Conservation (phyloP, 1,140 invertebrate species). For the Zaprionus tsacasi region DNA sequence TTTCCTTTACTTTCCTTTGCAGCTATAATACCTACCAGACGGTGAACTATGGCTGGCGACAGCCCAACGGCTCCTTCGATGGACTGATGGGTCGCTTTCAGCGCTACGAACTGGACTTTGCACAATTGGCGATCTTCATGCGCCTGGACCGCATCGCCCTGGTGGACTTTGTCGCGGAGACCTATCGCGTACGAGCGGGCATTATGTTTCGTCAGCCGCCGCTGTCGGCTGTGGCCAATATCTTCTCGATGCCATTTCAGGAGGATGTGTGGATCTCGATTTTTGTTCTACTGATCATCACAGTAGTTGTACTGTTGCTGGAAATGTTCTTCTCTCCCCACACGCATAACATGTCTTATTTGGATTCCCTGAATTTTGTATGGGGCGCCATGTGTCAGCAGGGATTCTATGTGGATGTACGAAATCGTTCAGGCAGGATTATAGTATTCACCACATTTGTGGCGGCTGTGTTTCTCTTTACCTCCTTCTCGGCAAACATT, state of each 20-base stretch:
- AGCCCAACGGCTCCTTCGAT: constrained; percentile 85
- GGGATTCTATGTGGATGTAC: constrained; percentile 85
- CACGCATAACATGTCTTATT: constrained; percentile 75
- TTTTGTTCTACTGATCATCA: constrained; percentile 71
- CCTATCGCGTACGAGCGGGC: constrained; percentile 84
- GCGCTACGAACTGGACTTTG: constrained; percentile 85
- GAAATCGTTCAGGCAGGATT: constrained; percentile 84
- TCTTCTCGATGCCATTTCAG: constrained; percentile 88
- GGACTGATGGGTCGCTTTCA: constrained; percentile 86
- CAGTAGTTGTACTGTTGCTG: constrained; percentile 62
- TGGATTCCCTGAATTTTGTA: constrained; percentile 85
- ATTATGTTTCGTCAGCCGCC: constrained; percentile 88
- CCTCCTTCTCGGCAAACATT: constrained; percentile 87
- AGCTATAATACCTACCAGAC: constrained; percentile 85
- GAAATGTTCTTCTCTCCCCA: constrained; percentile 64
- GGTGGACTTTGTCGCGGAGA: constrained; percentile 85
- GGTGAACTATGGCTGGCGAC: constrained; percentile 85
- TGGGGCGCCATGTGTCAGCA: constrained; percentile 88
- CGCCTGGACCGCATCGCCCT: constrained; percentile 85
- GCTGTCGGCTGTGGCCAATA: constrained; percentile 87
- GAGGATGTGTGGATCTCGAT: constrained; percentile 87
- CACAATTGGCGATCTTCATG: constrained; percentile 85
- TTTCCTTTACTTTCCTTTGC: not conserved
- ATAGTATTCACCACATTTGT: constrained; percentile 86
- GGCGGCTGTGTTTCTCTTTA: constrained; percentile 86